Base-by-base conservation (phyloP, 2,113 vertebrate genomes). In the Vireo altiloquus region DNA sequence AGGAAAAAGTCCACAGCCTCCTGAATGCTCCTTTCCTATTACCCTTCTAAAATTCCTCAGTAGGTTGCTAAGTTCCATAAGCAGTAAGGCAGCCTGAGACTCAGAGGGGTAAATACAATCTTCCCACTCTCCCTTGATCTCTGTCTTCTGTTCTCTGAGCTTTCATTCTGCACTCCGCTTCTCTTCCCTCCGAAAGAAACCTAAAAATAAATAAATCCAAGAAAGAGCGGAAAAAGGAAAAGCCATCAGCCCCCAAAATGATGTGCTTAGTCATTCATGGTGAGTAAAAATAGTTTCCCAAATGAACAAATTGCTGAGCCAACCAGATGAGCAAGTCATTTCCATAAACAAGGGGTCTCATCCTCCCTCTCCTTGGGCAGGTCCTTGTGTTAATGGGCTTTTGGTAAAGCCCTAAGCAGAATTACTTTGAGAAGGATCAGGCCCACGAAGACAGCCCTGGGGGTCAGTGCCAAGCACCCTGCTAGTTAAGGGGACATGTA, bases 131-230 rank as follows among this genome's bases (percentile, higher is more conserved):
- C 61, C 42, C 61, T 68, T 42, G 44, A 47, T 89, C 53, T 78
- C 64, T 63, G 47, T 21, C 61, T 92, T 53, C 82, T 70, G 40
- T 77, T 60, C 64, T 94, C 44, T 70, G 80, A 87, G 76, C 81
- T 94, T 83, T 87, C 50, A 91, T 75, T 31, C 65, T 71, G 81
- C 24, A 25, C 17, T 92, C 66, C 0, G 1, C 77, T 95, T 72
- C 89, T 74, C 82, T 77, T 89, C 39, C 46, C 33, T 93, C 87
- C 50, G 69, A 71, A 94, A 91, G 71, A 59, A 96, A 82, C 44
- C 92, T 90, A 94, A 96, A 97, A 95, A 97, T 96, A 92, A 90
- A 91, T 61, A 90, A 87, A 81, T 59, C 50, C 83, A 92, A 93
- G 65, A 87, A 94, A 72, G 57, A 95, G 53, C 30, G 6, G 65